Evolutionary conservation across 2,113 vertebrate genomes (phyloP).

Genomic region (Recurvirostra avosetta): DNA sequence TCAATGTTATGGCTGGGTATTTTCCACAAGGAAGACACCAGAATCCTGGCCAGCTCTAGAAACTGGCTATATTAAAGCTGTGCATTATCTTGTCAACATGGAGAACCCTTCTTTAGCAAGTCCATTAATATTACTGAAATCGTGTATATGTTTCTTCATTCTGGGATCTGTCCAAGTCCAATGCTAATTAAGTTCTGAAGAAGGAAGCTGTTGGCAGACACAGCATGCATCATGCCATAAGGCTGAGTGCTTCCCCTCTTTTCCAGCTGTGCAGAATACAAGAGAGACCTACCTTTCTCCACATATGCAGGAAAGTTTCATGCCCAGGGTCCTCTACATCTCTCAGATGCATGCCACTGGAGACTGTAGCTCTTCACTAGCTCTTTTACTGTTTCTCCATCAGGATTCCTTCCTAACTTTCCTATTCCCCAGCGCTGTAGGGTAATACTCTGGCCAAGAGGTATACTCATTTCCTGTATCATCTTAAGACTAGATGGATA

Average conservation of each 20-base stretch:
- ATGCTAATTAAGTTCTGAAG: background rate
- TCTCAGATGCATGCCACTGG: background rate
- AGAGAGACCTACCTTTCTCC: background rate
- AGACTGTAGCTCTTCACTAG: background rate
- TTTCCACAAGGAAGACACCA: background rate
- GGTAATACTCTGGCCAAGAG: background rate
- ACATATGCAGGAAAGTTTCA: background rate
- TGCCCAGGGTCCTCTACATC: background rate
- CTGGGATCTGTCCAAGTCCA: background rate
- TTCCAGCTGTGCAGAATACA: background rate
- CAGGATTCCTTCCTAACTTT: background rate
- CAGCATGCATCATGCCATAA: background rate
- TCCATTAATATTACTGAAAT: background rate
- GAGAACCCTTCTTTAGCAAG: background rate
- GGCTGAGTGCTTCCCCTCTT: background rate
- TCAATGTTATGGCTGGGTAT: background rate
- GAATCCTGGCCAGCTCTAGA: background rate
- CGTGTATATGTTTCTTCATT: background rate
- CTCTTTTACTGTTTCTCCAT: background rate
- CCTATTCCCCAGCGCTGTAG: background rate
- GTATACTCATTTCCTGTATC: background rate
- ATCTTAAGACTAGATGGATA: background rate
- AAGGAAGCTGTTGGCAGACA: background rate
- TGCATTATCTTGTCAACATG: background rate
- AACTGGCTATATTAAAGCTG: background rate